These are phyloP conservation scores for Astreopora myriophthalma DNA, from an alignment of 64 coral and sea anemone species.

Conservation along the genomic window DNA sequence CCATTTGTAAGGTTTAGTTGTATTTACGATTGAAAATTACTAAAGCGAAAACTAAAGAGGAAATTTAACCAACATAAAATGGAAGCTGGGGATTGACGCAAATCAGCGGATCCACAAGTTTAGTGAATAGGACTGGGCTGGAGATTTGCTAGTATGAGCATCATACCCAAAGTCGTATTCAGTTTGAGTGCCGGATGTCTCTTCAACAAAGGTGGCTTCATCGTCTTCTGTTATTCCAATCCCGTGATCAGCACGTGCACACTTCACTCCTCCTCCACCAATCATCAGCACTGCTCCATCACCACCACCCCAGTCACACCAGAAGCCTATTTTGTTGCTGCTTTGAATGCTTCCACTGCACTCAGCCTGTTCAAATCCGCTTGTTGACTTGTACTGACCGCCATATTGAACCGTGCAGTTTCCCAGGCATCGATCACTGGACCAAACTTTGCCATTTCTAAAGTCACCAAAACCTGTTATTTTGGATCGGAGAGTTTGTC, in stretches of 20 bases:
- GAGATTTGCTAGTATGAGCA: no score
- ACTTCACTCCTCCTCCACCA: conserved; percentile 19
- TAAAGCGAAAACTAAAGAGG: no score
- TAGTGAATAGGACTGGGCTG: background rate
- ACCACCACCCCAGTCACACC: conserved; percentile 11
- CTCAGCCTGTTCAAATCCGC: background rate
- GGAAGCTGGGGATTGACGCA: no score
- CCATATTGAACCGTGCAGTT: conserved; percentile 29
- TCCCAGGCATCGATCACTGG: background rate
- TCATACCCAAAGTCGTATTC: conserved; percentile 20
- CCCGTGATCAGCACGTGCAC: conserved; percentile 45
- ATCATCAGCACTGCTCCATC: conserved; percentile 48
- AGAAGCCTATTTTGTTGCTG: conserved; percentile 24
- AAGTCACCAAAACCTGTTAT: conserved; percentile 23
- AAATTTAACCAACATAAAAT: no score
- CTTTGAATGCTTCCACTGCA: conserved; percentile 16
- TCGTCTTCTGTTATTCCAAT: conserved; percentile 48
- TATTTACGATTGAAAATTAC: no score
- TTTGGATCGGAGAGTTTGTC: conserved; percentile 11
- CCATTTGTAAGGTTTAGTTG: no score
- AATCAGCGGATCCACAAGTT: conserved; percentile 26
- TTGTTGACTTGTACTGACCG: conserved; percentile 12
- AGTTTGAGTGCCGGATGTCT: no score
- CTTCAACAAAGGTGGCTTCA: background rate
- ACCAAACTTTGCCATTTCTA: background rate